Evolutionary conservation across 2,888 invertebrate genomes (phyloP).

Genomic region (Pediacus dermestoides): DNA sequence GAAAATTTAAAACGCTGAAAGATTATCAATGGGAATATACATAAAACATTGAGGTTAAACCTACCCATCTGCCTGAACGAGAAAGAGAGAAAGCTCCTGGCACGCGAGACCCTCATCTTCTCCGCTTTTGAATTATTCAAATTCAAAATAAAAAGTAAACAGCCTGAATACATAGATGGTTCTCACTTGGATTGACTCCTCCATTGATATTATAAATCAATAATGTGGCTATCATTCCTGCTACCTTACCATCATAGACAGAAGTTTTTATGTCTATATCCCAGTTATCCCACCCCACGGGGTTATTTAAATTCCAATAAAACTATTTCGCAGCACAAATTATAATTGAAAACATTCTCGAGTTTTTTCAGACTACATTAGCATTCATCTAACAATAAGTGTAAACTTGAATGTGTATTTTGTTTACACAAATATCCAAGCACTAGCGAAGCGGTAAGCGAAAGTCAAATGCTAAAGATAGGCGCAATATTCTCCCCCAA

Average conservation of each 20-base stretch:
- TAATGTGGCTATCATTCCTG: too few relatives aligned
- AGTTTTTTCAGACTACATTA: too few relatives aligned
- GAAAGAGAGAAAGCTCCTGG: slow-evolving; percentile 18
- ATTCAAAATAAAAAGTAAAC: slow-evolving; percentile 25
- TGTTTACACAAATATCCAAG: slow-evolving; percentile 1
- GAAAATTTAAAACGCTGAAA: slow-evolving; percentile 6
- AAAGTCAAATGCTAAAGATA: slow-evolving; percentile 6
- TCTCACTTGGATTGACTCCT: slow-evolving; percentile 17
- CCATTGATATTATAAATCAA: too few relatives aligned
- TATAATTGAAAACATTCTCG: too few relatives aligned
- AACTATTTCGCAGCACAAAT: too few relatives aligned
- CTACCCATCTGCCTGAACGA: slow-evolving; percentile 19
- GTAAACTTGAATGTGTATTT: too few relatives aligned
- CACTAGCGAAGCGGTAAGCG: neutral
- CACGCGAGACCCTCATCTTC: slow-evolving; percentile 24
- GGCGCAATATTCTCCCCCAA: slow-evolving; percentile 1
- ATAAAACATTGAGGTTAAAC: slow-evolving; percentile 20
- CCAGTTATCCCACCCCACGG: too few relatives aligned
- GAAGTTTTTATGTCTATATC: too few relatives aligned
- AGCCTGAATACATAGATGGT: slow-evolving; percentile 18
- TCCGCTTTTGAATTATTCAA: slow-evolving; percentile 22
- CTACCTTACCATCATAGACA: too few relatives aligned
- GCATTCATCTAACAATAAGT: too few relatives aligned
- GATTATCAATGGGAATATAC: slow-evolving; percentile 20
- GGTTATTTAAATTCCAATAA: too few relatives aligned